These are phyloP conservation scores for Helicorthomorpha holstii DNA, from an alignment of 1,140 invertebrate genomes.

Conservation along the genomic window DNA sequence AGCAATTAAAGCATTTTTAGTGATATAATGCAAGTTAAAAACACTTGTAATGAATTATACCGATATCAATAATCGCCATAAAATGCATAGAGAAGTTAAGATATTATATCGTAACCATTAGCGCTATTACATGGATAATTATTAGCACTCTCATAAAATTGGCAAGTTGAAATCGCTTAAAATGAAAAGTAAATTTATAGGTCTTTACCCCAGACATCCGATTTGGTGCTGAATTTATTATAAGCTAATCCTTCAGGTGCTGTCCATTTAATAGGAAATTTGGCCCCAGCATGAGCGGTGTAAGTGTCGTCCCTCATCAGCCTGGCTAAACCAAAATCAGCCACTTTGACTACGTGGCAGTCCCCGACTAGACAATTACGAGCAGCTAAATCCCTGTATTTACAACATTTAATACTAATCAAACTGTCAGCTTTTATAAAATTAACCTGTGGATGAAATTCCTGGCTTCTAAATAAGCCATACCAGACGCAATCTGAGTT, in stretches of 20 bases:
- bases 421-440: slow-evolving; percentile 1
- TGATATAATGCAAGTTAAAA: too few relatives aligned
- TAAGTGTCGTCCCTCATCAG: slow-evolving; percentile 96
- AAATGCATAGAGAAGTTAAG: too few relatives aligned
- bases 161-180: too few relatives aligned
- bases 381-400: slow-evolving; percentile 79
- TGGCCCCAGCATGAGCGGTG: slow-evolving; percentile 92
- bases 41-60: too few relatives aligned
- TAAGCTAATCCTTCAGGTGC: slow-evolving; percentile 96
- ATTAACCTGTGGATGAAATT: slow-evolving; percentile 85
- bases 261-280: slow-evolving; percentile 99
- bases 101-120: too few relatives aligned
- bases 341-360: slow-evolving; percentile 77
- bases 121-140: too few relatives aligned
- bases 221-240: slow-evolving; percentile 96
- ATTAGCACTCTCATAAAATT: slow-evolving; percentile 82
- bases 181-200: slow-evolving; percentile 7
- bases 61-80: too few relatives aligned
- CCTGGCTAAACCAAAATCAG: slow-evolving; percentile 94
- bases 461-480: slow-evolving; percentile 93
- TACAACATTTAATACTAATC: background rate
- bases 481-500: slow-evolving; percentile 94
- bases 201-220: slow-evolving; percentile 41
- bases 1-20: too few relatives aligned
- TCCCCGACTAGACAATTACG: slow-evolving; percentile 96